Evolutionary conservation across 2,113 vertebrate species (phyloP).

Genomic region (Rhadina sibilatrix): DNA sequence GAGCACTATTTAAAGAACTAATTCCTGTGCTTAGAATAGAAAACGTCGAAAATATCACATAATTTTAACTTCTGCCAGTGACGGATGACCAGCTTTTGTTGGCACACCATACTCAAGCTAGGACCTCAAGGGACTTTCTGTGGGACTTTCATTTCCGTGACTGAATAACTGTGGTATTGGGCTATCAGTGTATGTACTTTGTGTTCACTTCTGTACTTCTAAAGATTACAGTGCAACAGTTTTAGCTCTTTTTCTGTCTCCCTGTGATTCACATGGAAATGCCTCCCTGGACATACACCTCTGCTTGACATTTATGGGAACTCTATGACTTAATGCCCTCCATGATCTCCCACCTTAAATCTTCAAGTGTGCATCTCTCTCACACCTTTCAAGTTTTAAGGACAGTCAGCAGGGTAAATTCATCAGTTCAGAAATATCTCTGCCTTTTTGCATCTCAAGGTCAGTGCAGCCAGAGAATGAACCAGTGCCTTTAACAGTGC

Average conservation of each 20-base stretch:
- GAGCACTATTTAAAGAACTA: constrained; percentile 1
- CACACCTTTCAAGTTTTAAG: neutral
- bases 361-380: neutral
- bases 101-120: neutral
- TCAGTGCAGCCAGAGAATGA: neutral
- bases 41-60: neutral
- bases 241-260: neutral
- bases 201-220: neutral
- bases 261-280: neutral
- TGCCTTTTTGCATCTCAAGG: neutral
- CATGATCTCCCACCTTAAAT: neutral
- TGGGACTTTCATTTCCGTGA: neutral
- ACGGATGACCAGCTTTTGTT: neutral
- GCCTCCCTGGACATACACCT: neutral
- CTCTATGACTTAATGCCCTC: neutral
- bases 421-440: neutral
- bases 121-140: neutral
- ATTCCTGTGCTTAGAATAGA: constrained; percentile 44
- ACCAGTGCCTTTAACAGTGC: neutral
- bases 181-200: neutral
- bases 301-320: neutral
- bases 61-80: neutral
- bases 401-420: neutral
- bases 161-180: neutral
- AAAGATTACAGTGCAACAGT: neutral